Evolutionary conservation across 2,797 vertebrate species (phyloP).

Genomic region (Argya squamiceps): DNA sequence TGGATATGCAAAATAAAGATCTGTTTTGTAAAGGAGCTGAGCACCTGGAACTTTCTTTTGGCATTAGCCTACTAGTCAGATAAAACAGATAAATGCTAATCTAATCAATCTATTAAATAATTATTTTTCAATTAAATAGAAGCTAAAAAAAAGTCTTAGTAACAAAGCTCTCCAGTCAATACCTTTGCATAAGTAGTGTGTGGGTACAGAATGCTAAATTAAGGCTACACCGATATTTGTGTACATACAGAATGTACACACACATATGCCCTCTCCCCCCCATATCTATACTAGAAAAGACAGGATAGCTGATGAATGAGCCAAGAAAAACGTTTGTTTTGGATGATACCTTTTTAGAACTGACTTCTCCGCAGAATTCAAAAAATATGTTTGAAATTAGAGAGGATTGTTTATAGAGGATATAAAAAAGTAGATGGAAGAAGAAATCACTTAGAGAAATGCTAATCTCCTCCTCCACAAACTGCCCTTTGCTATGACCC

Average conservation of each 20-base stretch:
- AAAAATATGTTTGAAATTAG: slow-evolving; percentile 68
- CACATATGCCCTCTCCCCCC: background rate
- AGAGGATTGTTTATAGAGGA: slow-evolving; percentile 55
- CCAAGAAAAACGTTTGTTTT: slow-evolving; percentile 70
- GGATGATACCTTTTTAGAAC: slow-evolving; percentile 56
- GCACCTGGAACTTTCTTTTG: slow-evolving; percentile 31
- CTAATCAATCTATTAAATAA: slow-evolving; percentile 23
- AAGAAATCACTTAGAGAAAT: slow-evolving; percentile 64
- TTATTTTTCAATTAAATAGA: slow-evolving; percentile 6
- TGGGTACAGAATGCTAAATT: slow-evolving; percentile 10
- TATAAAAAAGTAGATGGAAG: slow-evolving; percentile 57
- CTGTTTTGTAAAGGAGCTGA: background rate
- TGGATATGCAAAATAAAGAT: slow-evolving; percentile 31
- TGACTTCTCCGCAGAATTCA: slow-evolving; percentile 49
- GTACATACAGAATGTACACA: background rate
- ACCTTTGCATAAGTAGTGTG: background rate
- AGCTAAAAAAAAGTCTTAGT: background rate
- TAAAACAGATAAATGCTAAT: slow-evolving; percentile 22
- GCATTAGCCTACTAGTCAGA: background rate
- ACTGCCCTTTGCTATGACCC: slow-evolving; percentile 62
- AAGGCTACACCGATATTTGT: background rate
- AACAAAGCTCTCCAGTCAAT: background rate
- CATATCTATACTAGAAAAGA: slow-evolving; percentile 21
- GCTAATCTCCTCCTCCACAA: slow-evolving; percentile 54
- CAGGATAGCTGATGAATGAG: slow-evolving; percentile 14